These are phyloP conservation scores for Himalopsyche kuldschensis DNA, from an alignment of 2,888 invertebrate species.

Conservation along the genomic window DNA sequence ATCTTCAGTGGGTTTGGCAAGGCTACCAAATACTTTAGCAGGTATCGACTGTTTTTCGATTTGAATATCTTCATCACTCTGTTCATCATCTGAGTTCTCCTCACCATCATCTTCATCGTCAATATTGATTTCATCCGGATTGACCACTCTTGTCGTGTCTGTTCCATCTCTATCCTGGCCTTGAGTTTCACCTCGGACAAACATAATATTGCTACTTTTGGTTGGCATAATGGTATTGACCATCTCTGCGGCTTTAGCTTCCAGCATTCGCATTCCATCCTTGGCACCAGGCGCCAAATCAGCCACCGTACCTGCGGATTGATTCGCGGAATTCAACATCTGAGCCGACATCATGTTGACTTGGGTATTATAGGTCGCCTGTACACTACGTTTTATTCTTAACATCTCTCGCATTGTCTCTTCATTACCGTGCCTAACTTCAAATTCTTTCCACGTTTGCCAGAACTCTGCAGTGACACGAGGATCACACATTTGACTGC, in stretches of 20 bases:
- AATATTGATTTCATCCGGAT: conserved; percentile 88
- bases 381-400: conserved; percentile 94
- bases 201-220: conserved; percentile 69
- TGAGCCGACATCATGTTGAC: conserved; percentile 99
- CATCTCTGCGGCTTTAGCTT: conserved; percentile 80
- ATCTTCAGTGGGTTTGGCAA: conserved; percentile 52
- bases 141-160: conserved; percentile 67
- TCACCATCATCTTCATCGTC: conserved; percentile 74
- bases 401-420: conserved; percentile 99
- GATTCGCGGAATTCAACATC: conserved; percentile 80
- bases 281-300: conserved; percentile 75
- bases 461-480: conserved; percentile 94
- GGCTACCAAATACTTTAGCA: conserved; percentile 87
- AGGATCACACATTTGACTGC: conserved; percentile 99
- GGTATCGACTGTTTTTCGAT: conserved; percentile 87
- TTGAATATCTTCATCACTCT: conserved; percentile 65
- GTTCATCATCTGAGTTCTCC: conserved; percentile 58
- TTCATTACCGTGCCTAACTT: conserved; percentile 98
- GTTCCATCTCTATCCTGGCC: conserved; percentile 64
- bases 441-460: conserved; percentile 99
- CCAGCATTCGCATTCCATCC: conserved; percentile 87
- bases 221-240: conserved; percentile 47
- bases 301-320: conserved; percentile 68
- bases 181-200: conserved; percentile 86
- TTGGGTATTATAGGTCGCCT: conserved; percentile 97